Percentiles rank a stretch among this genome's conserved stretches.
Conservation (phyloP, 2,797 vertebrate species). For the Smutsia gigantea region DNA sequence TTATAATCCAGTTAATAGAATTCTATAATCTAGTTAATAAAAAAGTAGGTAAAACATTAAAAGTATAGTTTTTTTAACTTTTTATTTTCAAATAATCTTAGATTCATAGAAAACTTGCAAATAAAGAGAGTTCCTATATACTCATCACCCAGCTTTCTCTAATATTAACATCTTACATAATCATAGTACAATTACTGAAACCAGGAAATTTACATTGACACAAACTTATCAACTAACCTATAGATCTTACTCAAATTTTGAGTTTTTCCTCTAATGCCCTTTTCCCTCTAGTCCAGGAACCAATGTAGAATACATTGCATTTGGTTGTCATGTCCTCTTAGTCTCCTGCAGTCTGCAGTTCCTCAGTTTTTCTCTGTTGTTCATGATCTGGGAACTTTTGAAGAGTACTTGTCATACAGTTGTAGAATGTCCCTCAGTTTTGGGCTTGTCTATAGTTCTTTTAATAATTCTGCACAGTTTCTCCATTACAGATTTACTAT, state of each 20-base stretch:
- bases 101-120: background rate
- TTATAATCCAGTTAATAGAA: background rate
- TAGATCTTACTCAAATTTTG: background rate
- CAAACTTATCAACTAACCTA: background rate
- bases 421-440: background rate
- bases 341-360: background rate
- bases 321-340: background rate
- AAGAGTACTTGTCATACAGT: background rate
- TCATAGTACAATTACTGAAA: background rate
- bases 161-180: background rate
- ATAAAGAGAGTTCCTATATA: background rate
- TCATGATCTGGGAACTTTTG: background rate
- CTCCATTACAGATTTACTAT: background rate
- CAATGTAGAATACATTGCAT: background rate
- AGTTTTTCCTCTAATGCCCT: background rate
- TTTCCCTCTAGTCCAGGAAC: background rate
- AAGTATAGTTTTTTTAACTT: slow-evolving; percentile 14
- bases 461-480: background rate
- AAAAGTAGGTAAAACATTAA: slow-evolving; percentile 36
- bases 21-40: slow-evolving; percentile 13
- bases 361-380: background rate
- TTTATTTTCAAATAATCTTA: slow-evolving; percentile 48
- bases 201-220: background rate
- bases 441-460: background rate
- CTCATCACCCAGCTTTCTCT: background rate